A percentile compares a stretch with the other conserved stretches of the same genome.
Evolutionary conservation across 2,113 vertebrate genomes (phyloP).

Genomic region (Zosterops borbonicus): DNA sequence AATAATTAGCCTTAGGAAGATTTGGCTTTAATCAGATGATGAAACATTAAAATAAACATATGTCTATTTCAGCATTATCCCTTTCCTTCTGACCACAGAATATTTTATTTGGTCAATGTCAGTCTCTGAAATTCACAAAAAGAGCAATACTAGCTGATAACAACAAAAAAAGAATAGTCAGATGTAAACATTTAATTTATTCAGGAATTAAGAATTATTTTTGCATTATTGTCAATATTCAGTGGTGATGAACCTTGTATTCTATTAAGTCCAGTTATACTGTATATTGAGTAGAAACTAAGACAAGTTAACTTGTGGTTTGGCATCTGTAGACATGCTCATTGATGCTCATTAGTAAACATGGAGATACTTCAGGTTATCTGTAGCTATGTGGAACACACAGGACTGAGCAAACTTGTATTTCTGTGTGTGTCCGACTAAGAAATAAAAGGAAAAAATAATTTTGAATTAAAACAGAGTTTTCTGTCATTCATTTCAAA

Average conservation of each 20-base stretch:
- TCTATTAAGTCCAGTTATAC: not conserved
- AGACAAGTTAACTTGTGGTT: not conserved
- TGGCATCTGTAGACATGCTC: not conserved
- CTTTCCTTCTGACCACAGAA: not conserved
- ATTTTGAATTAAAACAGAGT: not conserved
- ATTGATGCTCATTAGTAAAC: not conserved
- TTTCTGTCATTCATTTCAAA: not conserved
- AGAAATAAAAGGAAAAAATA: not conserved
- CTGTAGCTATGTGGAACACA: not conserved
- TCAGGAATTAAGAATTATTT: not conserved
- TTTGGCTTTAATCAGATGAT: not conserved
- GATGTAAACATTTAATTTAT: not conserved
- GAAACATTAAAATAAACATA: not conserved
- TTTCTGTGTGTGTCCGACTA: not conserved
- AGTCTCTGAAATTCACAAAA: not conserved
- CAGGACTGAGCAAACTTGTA: not conserved
- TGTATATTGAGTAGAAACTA: not conserved
- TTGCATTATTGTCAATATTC: not conserved
- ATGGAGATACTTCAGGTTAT: not conserved
- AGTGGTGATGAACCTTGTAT: not conserved
- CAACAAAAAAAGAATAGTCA: not conserved
- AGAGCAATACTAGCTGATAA: not conserved
- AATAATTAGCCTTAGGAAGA: not conserved
- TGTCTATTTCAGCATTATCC: not conserved
- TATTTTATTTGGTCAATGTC: not conserved